Conservation (phyloP, 2,113 vertebrate species). For the Promerops cafer region DNA sequence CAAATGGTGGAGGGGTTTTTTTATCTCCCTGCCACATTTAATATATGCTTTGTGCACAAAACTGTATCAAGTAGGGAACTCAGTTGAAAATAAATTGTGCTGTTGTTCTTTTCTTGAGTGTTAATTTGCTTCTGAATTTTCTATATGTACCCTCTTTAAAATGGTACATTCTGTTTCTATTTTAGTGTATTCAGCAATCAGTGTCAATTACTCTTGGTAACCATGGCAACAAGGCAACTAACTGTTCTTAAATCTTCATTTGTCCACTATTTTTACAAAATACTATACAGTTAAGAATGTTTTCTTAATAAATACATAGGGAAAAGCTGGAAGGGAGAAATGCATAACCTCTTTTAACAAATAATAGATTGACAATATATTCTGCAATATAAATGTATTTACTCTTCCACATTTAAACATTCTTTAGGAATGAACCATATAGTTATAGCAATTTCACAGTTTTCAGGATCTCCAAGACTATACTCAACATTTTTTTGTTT, state of each 20-base stretch:
- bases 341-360: not conserved
- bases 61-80: constrained; percentile 15
- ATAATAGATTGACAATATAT: not conserved
- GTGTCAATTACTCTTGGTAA: constrained; percentile 71
- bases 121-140: constrained; percentile 63
- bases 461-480: not conserved
- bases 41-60: constrained; percentile 31
- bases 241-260: constrained; percentile 73
- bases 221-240: constrained; percentile 68
- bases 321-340: not conserved
- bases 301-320: not conserved
- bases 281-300: constrained; percentile 23
- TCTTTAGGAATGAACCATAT: not conserved
- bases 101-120: not conserved
- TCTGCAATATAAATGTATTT: not conserved
- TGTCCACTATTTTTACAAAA: constrained; percentile 71
- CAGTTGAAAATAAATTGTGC: constrained; percentile 13
- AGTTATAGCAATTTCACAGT: not conserved
- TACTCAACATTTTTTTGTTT: not conserved
- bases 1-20: not conserved
- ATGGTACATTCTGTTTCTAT: constrained; percentile 67
- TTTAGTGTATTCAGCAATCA: constrained; percentile 73
- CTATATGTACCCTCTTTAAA: constrained; percentile 55
- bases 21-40: not conserved
- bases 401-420: not conserved